These are phyloP conservation scores for Uloborus diversus DNA, from an alignment of 1,140 invertebrate species.

Conservation along the genomic window DNA sequence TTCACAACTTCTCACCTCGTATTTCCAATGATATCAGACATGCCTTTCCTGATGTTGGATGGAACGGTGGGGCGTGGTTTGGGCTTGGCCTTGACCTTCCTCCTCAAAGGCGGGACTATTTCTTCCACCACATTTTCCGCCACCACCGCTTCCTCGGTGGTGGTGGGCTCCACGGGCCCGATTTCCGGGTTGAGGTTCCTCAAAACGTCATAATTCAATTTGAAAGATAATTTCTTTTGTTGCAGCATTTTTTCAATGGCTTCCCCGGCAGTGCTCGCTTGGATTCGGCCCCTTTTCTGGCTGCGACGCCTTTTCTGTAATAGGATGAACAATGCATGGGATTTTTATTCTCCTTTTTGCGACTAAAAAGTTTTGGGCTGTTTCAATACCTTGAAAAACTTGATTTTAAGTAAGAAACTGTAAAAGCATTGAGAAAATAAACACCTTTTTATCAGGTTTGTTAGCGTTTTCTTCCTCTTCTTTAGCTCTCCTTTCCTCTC, in stretches of 20 bases:
- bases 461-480: slow-evolving; percentile 63
- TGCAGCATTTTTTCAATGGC: slow-evolving; percentile 94
- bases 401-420: too few species aligned
- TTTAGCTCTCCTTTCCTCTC: slow-evolving; percentile 64
- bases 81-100: neutral
- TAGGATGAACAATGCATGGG: too few species aligned
- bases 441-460: slow-evolving; percentile 59
- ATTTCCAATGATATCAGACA: slow-evolving; percentile 41
- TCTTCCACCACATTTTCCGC: neutral
- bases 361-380: too few species aligned
- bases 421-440: neutral
- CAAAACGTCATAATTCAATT: slow-evolving; percentile 98
- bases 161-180: neutral
- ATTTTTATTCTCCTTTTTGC: too few species aligned
- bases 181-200: slow-evolving; percentile 72
- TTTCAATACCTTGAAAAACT: too few species aligned
- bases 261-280: slow-evolving; percentile 84
- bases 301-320: neutral
- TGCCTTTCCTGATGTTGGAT: slow-evolving; percentile 29
- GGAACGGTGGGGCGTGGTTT: slow-evolving; percentile 2
- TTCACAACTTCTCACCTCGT: too few species aligned
- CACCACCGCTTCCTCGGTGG: too few species aligned
- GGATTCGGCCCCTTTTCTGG: slow-evolving; percentile 69
- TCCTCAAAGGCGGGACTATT: neutral
- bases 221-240: slow-evolving; percentile 93